phyloP scores from a whole-genome alignment of 2,888 invertebrate genomes.

The Philaethria dido region DNA sequence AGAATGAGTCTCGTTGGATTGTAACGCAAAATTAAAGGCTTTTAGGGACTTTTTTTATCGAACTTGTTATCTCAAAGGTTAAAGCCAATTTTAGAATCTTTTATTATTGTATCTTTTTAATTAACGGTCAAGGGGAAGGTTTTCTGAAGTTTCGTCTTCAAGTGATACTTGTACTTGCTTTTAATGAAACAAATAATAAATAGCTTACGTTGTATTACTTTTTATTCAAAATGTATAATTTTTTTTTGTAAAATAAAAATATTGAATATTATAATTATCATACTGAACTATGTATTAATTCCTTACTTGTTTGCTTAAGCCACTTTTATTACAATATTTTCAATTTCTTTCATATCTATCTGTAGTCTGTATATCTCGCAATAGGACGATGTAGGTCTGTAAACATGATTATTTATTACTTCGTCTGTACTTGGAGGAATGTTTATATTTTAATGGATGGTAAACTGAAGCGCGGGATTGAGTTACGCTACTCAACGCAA shows the following conservation, averaged over 20 bases:
- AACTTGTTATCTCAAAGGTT: constrained; percentile 24
- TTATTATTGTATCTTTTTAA: constrained; percentile 23
- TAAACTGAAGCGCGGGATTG: no score
- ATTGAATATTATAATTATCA: no score
- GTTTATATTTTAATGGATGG: no score
- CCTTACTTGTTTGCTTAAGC: no score
- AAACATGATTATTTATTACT: no score
- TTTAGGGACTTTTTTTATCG: constrained; percentile 8
- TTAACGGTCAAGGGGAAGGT: constrained; percentile 18
- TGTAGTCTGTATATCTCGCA: no score
- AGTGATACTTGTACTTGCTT: constrained; percentile 10
- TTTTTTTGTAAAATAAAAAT: background rate
- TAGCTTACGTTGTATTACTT: background rate
- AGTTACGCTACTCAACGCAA: no score
- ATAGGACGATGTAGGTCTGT: no score
- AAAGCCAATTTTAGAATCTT: constrained; percentile 1
- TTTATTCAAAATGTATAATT: background rate
- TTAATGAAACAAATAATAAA: constrained; percentile 6
- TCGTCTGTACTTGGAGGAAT: no score
- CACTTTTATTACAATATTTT: no score
- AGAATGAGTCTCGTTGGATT: constrained; percentile 23
- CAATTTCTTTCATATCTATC: no score
- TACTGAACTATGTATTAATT: no score
- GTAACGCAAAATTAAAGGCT: constrained; percentile 19
- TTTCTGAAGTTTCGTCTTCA: background rate